Base-by-base conservation (phyloP, 1,140 invertebrate species). In the Olivierus martensii region DNA sequence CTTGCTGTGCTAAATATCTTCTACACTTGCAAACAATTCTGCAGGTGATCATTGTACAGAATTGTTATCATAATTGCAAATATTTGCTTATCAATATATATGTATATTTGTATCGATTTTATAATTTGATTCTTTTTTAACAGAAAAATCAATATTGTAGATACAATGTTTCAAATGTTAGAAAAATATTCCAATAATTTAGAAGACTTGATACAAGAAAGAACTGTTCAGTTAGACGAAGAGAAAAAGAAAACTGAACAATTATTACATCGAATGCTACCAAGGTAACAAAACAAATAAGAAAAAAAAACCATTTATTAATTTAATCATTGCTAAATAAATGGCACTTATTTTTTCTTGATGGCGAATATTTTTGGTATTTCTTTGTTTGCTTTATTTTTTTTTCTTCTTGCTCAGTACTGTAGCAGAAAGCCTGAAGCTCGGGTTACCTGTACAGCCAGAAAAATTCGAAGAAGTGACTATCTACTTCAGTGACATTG, bases 231-330 rank as follows among this genome's bases (percentile, higher is more conserved):
- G 63, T 73, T 92, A 61, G 81, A 79, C 65, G 87, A 92, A 71
- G 88, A 92, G 67, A 91, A 92, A 68, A 79, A 84, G 65, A 92
- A 90, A 70, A 91, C 88, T 12, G 88, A 92, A 73, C 86, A 89
- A 68, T 71, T 92, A 48, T 73, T 93, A 48, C 84, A 91, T 70
- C 76, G 87, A 70, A 92, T 93, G 87, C 74, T 92, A 65, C 89
- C 89, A 59, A 82, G 84, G 81, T 51, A 51, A 43, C 17, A 18
- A 43, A 22, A 43, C 9, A 43, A n/a, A n/a, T n/a, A n/a, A n/a
- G n/a, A n/a, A n/a, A n/a, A n/a, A n/a, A n/a, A n/a, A n/a, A n/a
- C n/a, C n/a, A n/a, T 28, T 28, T 3, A 3, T 28, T 28, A 28
- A 28, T 28, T 28, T 28, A 28, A 28, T 3, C 22, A 28, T 28